A percentile compares a stretch with the other conserved stretches of the same genome.
phyloP scores from a whole-genome alignment of 2,797 vertebrate species.

The Neostethus bicornis region DNA sequence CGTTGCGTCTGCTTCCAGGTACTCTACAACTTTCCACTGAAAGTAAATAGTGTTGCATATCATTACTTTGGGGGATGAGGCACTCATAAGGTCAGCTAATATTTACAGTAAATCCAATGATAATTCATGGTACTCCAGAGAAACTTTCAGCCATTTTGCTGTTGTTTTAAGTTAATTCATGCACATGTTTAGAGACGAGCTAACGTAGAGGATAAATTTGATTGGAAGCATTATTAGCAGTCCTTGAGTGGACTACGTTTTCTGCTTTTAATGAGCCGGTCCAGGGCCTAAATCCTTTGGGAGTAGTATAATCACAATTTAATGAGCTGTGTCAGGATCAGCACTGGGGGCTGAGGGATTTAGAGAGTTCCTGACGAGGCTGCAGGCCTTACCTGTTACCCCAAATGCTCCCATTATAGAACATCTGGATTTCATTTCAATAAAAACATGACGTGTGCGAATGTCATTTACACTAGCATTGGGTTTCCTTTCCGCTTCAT shows the following conservation, averaged over 20 bases:
- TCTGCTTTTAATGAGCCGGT: conserved; percentile 66
- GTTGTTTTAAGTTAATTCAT: conserved; percentile 27
- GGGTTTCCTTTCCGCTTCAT: conserved; percentile 32
- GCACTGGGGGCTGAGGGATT: conserved; percentile 56
- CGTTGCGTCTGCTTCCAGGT: conserved; percentile 32
- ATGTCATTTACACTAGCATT: conserved; percentile 42
- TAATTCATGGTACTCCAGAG: conserved; percentile 31
- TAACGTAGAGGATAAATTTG: conserved; percentile 38
- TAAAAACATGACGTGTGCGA: conserved; percentile 67
- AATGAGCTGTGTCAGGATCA: conserved; percentile 72
- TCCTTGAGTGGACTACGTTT: conserved; percentile 54
- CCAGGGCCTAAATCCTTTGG: conserved; percentile 55
- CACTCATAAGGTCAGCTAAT: conserved; percentile 25
- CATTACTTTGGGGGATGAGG: conserved; percentile 20
- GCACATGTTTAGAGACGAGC: conserved; percentile 35
- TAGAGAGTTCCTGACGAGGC: conserved; percentile 57
- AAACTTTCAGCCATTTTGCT: conserved; percentile 17
- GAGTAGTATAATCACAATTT: conserved; percentile 69
- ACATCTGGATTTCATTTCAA: conserved; percentile 76
- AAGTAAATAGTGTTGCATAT: conserved; percentile 7
- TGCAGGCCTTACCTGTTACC: conserved; percentile 70
- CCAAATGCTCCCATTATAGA: conserved; percentile 63
- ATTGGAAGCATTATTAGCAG: conserved; percentile 46
- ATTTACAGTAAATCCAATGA: conserved; percentile 35
- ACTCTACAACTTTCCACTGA: conserved; percentile 19